A percentile compares a stretch with the other conserved stretches of the same genome.
These are phyloP conservation scores for Phrynocephalus forsythii DNA, from an alignment of 2,797 vertebrate genomes.

Conservation along the genomic window DNA sequence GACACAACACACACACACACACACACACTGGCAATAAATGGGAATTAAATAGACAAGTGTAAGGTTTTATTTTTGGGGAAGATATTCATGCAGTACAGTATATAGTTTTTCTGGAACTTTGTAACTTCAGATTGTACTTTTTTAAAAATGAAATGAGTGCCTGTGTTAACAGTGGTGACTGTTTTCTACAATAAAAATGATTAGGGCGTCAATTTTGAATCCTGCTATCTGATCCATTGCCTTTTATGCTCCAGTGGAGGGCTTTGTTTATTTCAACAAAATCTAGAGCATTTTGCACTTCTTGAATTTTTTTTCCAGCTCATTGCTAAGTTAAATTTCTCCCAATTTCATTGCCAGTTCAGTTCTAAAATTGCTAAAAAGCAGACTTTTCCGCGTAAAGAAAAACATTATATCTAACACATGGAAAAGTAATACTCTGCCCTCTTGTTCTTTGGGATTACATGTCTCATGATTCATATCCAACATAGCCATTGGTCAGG, in stretches of 20 bases:
- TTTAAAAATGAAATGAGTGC: not conserved
- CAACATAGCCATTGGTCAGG: not conserved
- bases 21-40: no score
- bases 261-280: not conserved
- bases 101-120: not conserved
- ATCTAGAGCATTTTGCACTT: no score
- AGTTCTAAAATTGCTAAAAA: conserved; percentile 29
- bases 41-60: not conserved
- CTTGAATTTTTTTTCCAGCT: not conserved
- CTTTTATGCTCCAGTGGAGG: no score
- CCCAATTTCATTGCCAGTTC: not conserved
- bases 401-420: not conserved
- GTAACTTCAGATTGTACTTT: not conserved
- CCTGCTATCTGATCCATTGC: not conserved
- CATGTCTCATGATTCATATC: not conserved
- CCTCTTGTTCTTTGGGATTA: not conserved
- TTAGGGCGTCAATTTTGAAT: not conserved
- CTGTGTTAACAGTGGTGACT: not conserved
- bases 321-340: no score
- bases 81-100: not conserved
- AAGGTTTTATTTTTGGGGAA: not conserved
- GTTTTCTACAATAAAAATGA: not conserved
- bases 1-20: no score
- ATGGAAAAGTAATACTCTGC: not conserved
- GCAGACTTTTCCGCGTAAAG: conserved; percentile 57